A percentile compares a stretch with the other conserved stretches of the same genome.
These are phyloP conservation scores for Gallinago nigripennis DNA, from an alignment of 2,797 vertebrate species.

Conservation along the genomic window DNA sequence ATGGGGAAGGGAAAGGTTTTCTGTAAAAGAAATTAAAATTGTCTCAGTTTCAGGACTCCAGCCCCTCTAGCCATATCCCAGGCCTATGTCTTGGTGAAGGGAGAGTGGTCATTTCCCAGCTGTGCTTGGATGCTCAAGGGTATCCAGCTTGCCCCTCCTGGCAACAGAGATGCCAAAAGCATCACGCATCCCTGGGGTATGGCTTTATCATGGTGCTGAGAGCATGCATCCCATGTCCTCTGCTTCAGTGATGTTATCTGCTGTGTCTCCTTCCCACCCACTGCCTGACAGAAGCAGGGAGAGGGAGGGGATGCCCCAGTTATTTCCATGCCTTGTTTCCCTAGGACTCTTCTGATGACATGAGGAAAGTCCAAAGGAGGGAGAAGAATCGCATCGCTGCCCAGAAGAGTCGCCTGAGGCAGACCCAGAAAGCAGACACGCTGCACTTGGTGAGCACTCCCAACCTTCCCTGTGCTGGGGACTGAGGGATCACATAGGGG, in stretches of 20 bases:
- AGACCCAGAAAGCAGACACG: constrained; percentile 95
- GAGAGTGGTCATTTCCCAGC: neutral
- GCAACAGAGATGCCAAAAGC: neutral
- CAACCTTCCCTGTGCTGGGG: neutral
- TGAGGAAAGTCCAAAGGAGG: constrained; percentile 92
- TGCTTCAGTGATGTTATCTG: neutral
- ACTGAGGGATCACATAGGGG: neutral
- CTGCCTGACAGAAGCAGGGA: neutral
- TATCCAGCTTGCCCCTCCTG: neutral
- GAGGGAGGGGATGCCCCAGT: neutral
- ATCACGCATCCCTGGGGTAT: neutral
- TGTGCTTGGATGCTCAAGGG: neutral
- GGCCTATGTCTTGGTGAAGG: neutral
- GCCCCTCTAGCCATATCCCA: neutral
- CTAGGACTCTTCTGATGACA: constrained; percentile 91
- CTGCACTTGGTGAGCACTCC: constrained; percentile 90
- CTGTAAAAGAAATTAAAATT: neutral
- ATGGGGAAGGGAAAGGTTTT: neutral
- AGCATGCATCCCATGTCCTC: neutral
- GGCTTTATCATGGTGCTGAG: neutral
- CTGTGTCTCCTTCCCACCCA: neutral
- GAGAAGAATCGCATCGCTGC: constrained; percentile 98
- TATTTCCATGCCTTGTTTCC: constrained; percentile 12
- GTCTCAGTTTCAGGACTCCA: neutral
- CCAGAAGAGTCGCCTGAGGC: constrained; percentile 96